Conservation (phyloP, 1,140 invertebrate species). For the Cydia fagiglandana region DNA sequence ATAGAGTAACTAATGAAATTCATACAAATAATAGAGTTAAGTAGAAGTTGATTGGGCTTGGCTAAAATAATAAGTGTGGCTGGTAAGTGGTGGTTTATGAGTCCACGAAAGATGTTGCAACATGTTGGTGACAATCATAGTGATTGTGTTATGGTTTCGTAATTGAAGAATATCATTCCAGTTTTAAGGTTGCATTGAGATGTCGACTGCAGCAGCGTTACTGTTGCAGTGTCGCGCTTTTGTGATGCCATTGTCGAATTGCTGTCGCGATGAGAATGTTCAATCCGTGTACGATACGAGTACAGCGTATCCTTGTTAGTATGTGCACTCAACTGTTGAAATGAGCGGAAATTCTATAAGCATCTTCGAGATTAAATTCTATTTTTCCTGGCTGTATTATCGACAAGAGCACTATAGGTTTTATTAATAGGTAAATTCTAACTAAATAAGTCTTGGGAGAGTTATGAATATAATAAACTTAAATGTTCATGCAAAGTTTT, state of each 20-base stretch:
- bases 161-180: too few relatives aligned
- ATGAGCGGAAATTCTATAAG: neutral
- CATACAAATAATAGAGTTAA: slow-evolving; percentile 7
- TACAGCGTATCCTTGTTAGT: neutral
- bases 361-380: neutral
- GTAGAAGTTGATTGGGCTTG: slow-evolving; percentile 19
- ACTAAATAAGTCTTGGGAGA: too few relatives aligned
- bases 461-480: too few relatives aligned
- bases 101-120: neutral
- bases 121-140: neutral
- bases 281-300: neutral
- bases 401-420: neutral
- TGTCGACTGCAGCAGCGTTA: neutral
- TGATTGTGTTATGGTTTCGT: too few relatives aligned
- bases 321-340: neutral
- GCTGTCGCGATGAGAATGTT: too few relatives aligned
- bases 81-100: slow-evolving; percentile 3
- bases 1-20: slow-evolving; percentile 16
- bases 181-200: too few relatives aligned
- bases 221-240: neutral
- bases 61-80: slow-evolving; percentile 20
- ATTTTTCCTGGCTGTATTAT: neutral
- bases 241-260: neutral
- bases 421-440: too few relatives aligned
- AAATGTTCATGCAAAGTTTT: too few relatives aligned